A percentile compares a stretch with the other conserved stretches of the same genome.
Conservation (phyloP, 2,113 vertebrate species). For the Pelvicachromis taeniatus region DNA sequence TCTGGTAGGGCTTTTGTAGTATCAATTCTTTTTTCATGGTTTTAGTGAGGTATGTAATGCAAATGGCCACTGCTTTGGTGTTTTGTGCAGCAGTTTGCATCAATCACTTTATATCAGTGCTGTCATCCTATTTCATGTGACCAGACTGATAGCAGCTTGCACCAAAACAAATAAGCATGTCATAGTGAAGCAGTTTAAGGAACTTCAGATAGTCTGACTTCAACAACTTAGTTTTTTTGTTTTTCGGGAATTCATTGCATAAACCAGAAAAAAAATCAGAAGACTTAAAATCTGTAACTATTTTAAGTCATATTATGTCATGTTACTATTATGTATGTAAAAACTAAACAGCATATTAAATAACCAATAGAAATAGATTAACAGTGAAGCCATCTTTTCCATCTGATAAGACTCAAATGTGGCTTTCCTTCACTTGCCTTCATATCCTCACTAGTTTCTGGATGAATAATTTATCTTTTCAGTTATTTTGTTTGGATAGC, state of each 20-base stretch:
- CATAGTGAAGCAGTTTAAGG: not conserved
- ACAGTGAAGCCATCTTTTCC: too few relatives aligned
- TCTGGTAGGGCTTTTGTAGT: not conserved
- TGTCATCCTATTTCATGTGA: not conserved
- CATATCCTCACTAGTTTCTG: not conserved
- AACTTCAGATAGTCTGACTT: not conserved
- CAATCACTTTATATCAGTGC: not conserved
- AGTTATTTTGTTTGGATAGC: not conserved
- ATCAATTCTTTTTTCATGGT: not conserved
- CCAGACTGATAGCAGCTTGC: constrained; percentile 6
- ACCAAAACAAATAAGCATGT: constrained; percentile 7
- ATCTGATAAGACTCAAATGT: too few relatives aligned
- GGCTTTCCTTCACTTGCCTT: too few relatives aligned
- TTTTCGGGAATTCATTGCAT: not conserved
- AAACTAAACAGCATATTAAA: not conserved
- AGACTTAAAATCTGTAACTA: not conserved
- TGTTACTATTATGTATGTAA: not conserved
- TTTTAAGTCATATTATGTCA: not conserved
- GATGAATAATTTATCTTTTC: not conserved
- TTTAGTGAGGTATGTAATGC: not conserved
- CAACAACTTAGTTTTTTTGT: not conserved
- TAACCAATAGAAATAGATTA: too few relatives aligned
- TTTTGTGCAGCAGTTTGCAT: not conserved
- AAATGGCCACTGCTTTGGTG: not conserved
- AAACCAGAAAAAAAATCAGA: not conserved